Evolutionary conservation across 2,888 invertebrate species (phyloP).

Genomic region (Phengaris alcon): DNA sequence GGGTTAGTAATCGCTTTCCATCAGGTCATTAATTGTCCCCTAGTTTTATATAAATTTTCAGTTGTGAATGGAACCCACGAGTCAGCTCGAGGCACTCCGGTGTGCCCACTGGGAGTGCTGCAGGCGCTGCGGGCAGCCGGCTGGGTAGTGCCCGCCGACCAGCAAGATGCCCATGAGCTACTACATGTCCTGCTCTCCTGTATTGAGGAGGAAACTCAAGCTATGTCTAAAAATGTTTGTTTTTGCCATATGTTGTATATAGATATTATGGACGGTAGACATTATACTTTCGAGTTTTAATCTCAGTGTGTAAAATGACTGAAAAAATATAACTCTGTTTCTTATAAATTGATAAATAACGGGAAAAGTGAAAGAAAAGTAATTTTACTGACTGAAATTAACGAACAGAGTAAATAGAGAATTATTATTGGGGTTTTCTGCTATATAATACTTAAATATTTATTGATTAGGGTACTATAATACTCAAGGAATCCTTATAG

Average conservation of each 20-base stretch:
- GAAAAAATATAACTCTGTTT: too few species aligned
- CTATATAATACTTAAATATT: too few species aligned
- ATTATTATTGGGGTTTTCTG: too few species aligned
- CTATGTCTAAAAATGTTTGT: slow-evolving; percentile 78
- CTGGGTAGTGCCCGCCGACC: slow-evolving; percentile 93
- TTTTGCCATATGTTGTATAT: slow-evolving; percentile 40
- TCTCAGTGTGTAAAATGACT: neutral
- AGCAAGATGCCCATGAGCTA: slow-evolving; percentile 96
- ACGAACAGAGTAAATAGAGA: too few species aligned
- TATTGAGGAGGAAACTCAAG: slow-evolving; percentile 89
- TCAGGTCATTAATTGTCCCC: too few species aligned
- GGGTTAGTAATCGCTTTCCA: too few species aligned
- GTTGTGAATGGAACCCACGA: slow-evolving; percentile 87
- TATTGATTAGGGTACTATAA: too few species aligned
- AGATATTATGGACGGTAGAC: too few species aligned
- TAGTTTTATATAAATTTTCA: slow-evolving; percentile 49
- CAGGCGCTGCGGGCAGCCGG: slow-evolving; percentile 86
- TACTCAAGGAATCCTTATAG: too few species aligned
- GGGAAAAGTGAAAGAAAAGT: too few species aligned
- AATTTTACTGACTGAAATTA: too few species aligned
- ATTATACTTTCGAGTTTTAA: slow-evolving; percentile 1
- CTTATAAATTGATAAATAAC: too few species aligned
- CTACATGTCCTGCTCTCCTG: slow-evolving; percentile 94
- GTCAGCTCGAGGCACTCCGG: slow-evolving; percentile 80
- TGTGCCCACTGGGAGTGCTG: slow-evolving; percentile 81